Evolutionary conservation across 2,797 vertebrate species (phyloP).

Genomic region (Arnoldichthys spilopterus): DNA sequence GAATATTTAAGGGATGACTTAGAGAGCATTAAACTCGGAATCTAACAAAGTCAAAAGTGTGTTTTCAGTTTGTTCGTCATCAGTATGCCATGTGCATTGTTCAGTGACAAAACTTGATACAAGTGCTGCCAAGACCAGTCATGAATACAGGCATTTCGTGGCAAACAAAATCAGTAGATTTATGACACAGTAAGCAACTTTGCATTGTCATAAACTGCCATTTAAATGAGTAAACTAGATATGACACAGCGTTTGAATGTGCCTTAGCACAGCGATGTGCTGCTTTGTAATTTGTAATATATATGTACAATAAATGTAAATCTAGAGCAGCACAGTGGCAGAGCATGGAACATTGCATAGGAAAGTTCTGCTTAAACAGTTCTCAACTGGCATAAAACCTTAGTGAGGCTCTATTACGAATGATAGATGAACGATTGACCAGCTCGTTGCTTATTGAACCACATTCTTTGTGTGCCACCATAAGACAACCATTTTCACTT

Average conservation of each 20-base stretch:
- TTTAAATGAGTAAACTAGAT: too few species aligned
- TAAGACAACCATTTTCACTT: too few species aligned
- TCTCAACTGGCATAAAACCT: neutral
- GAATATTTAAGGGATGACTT: constrained; percentile 40
- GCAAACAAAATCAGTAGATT: neutral
- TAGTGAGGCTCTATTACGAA: neutral
- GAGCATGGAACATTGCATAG: neutral
- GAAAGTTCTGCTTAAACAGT: neutral
- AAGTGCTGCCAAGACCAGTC: neutral
- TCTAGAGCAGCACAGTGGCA: neutral
- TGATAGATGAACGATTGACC: neutral
- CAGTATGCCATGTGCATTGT: neutral
- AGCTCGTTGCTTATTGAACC: neutral
- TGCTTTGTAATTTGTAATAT: neutral
- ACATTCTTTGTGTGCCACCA: too few species aligned
- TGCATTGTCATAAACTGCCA: too few species aligned
- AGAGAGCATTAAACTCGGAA: constrained; percentile 29
- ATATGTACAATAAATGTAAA: neutral
- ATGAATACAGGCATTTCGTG: neutral
- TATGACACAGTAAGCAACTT: too few species aligned
- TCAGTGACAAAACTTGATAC: neutral
- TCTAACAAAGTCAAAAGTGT: constrained; percentile 19
- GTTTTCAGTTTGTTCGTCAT: constrained; percentile 8
- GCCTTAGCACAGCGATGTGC: neutral
- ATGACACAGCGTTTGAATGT: neutral